Evolutionary conservation across 2,113 vertebrate genomes (phyloP), one percentile per base, ranked within the genome.

Genomic region (Tursiops truncatus): DNA sequence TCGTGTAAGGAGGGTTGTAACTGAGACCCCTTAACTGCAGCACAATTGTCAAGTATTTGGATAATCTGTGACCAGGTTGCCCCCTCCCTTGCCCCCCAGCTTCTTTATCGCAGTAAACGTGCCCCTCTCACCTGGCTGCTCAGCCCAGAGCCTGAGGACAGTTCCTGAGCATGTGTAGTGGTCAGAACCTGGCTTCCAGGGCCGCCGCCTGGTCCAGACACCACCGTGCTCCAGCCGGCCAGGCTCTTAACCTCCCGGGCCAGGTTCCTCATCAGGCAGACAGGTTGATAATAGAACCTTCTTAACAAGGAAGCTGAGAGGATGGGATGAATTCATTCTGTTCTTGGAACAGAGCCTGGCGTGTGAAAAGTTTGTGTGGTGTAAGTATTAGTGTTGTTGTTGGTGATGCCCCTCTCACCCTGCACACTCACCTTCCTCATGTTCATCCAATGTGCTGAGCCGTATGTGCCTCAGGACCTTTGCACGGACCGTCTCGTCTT

Each of bases 281-380:
- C 36, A 25, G 31, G 6, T 25, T 65, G 44, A 2, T 23, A 4
- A 21, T 3, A 47, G 28, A 23, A 6, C 58, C 86, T 89, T 31
- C 67, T 53, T 8, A 41, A n/a, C 13, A 6, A 70, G 60, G 44
- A 26, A 68, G 31, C 44, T 2, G 20, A 6, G 33, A 62, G 56
- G 14, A 31, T 4, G 31, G 13, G 41, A 0, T 6, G 70, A 50
- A 3, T n/a, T 31, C 21, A 6, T 8, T 18, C 4, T 0, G 20
- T 25, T 63, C 44, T 70, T n/a, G 63, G 13, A 41, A 20, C 26
- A 8, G 70, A 21, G 33, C 56, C 67, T 74, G 38, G 65, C 3
- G 5, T 25, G 12, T 17, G 38, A 26, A 23, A 4, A 44, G 41
- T 50, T 50, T 20, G 18, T 73, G 83, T 4, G 3, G 8, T 21